These are phyloP conservation scores for Trialeurodes vaporariorum DNA, from an alignment of 1,140 invertebrate species.

Conservation along the genomic window DNA sequence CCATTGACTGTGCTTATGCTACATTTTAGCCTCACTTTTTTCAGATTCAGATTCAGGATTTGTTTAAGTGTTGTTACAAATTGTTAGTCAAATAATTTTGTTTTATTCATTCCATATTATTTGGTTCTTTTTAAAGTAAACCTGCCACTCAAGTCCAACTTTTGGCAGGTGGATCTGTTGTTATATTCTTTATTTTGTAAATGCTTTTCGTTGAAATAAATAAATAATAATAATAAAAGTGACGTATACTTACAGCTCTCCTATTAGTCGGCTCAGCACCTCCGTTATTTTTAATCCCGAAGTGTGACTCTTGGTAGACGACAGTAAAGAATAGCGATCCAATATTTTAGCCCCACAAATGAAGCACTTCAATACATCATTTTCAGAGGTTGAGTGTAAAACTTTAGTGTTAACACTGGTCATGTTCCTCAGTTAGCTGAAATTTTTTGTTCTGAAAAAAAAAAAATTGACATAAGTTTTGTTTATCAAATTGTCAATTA, in stretches of 20 bases:
- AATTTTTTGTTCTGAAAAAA: too few relatives aligned
- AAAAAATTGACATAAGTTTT: too few relatives aligned
- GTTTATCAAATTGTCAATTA: too few relatives aligned
- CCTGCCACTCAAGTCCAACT: not conserved
- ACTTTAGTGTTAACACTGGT: not conserved
- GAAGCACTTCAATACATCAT: not conserved
- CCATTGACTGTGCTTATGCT: too few relatives aligned
- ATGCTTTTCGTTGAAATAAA: not conserved
- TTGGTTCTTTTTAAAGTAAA: too few relatives aligned
- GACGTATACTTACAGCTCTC: not conserved
- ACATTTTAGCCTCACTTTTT: too few relatives aligned
- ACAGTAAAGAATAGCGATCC: not conserved
- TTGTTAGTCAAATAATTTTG: not conserved
- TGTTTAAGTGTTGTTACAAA: not conserved
- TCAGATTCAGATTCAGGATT: too few relatives aligned
- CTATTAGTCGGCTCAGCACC: not conserved
- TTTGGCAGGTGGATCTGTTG: not conserved
- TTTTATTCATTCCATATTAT: too few relatives aligned
- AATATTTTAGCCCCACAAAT: not conserved
- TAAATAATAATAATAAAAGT: not conserved
- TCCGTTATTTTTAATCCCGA: not conserved
- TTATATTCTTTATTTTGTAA: not conserved
- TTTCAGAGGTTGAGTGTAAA: not conserved
- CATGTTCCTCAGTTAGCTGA: too few relatives aligned
- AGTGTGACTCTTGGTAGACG: not conserved